Base-by-base conservation (phyloP, 2,797 vertebrate genomes). In the Pseudopleuronectes americanus region DNA sequence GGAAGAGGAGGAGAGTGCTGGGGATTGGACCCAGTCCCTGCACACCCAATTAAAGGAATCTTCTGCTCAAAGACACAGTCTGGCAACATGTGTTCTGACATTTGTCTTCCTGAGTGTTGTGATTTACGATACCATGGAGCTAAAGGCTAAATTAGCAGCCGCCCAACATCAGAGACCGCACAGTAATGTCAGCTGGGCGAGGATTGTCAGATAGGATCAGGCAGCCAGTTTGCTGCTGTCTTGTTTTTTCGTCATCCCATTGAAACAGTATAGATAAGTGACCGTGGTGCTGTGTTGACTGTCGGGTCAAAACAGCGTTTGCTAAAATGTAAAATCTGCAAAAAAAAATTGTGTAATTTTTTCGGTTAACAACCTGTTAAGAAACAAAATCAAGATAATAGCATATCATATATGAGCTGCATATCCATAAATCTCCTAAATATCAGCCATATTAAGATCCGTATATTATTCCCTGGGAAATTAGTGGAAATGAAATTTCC, bases 21-120 rank as follows among this genome's bases (percentile, higher is more conserved):
- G 93, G 94, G 92, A 94, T 93, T 92, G 93, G 93, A 91, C 92
- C 90, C 78, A n/a, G 94, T 95, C 95, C 95, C 95, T 91, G 91
- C 93, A 94, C 94, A 90, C 93, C 95, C 94, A 95, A 95, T 95
- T 95, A 95, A 95, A 94, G 92, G 92, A 93, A 93, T 93, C 89
- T 93, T 91, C 84, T 89, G 90, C 93, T 93, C 92, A 94, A 93
- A 95, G 93, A 92, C 90, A 80, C 85, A 90, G 90, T 88, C 92
- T 92, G 89, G 93, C 93, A 94, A 95, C 93, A 94, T 93, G 92
- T 94, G 93, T 94, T 94, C 94, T 94, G 94, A 94, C 94, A 94
- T 95, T 95, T 93, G 94, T 95, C 94, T 94, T 94, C 92, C 92
- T 91, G 91, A 92, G 92, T 93, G 92, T 93, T 93, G 93, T 94